Percentiles rank a stretch among this genome's conserved stretches.
These are phyloP conservation scores for Eremophila alpestris DNA, from an alignment of 2,797 vertebrate genomes.

Conservation along the genomic window DNA sequence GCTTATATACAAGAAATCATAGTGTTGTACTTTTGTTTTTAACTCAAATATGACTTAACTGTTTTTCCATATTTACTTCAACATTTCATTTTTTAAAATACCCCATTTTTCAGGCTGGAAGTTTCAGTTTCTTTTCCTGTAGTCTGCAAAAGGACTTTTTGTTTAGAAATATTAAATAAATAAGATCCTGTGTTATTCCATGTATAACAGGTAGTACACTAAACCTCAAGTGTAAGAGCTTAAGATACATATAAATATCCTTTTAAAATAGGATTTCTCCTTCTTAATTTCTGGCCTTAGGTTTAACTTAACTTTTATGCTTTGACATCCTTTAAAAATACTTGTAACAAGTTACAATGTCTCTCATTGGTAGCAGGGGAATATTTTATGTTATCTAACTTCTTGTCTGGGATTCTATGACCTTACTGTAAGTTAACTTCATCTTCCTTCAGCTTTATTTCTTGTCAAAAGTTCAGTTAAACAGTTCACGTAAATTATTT, in stretches of 20 bases:
- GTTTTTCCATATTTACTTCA: neutral
- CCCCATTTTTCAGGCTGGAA: neutral
- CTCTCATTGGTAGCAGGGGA: neutral
- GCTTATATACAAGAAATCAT: neutral
- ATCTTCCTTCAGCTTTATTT: neutral
- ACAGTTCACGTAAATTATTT: slow-evolving; percentile 33
- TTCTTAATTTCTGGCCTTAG: neutral
- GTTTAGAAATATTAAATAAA: neutral
- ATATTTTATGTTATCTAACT: neutral
- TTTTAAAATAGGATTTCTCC: neutral
- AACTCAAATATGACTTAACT: neutral
- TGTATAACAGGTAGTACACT: neutral
- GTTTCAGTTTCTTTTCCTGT: neutral
- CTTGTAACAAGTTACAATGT: neutral
- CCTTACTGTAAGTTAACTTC: neutral
- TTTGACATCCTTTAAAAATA: neutral
- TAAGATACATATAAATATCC: neutral
- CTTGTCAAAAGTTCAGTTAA: neutral
- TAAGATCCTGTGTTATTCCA: neutral
- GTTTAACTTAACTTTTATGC: neutral
- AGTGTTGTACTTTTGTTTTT: neutral
- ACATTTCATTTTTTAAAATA: neutral
- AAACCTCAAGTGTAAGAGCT: neutral
- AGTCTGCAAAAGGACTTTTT: neutral
- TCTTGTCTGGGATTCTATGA: neutral